Evolutionary conservation across 2,888 invertebrate genomes (phyloP).

Genomic region (Barypeithes pellucidus): DNA sequence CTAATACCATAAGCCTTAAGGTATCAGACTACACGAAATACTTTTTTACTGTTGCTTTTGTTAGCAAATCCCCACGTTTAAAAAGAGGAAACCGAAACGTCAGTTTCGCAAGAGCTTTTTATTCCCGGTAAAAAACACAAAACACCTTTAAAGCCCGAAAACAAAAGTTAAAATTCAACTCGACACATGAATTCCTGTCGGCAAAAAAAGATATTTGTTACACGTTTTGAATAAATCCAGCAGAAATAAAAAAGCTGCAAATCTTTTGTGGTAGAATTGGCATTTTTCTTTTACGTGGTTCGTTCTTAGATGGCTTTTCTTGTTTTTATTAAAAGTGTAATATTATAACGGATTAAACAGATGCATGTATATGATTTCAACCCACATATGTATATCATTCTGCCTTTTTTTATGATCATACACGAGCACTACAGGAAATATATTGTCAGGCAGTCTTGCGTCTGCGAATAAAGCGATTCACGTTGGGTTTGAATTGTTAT

Average conservation of each 20-base stretch:
- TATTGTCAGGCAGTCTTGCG: too few relatives aligned
- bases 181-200: slow-evolving; percentile 41
- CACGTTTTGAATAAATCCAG: slow-evolving; percentile 46
- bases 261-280: slow-evolving; percentile 34
- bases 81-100: slow-evolving; percentile 26
- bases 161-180: slow-evolving; percentile 50
- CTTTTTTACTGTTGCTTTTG: slow-evolving; percentile 11
- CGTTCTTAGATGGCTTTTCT: not conserved
- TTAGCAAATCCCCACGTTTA: slow-evolving; percentile 7
- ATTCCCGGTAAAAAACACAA: slow-evolving; percentile 38
- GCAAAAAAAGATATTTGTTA: slow-evolving; percentile 49
- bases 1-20: too few relatives aligned
- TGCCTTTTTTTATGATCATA: too few relatives aligned
- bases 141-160: slow-evolving; percentile 43
- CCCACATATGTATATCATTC: too few relatives aligned
- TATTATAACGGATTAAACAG: not conserved
- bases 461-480: too few relatives aligned
- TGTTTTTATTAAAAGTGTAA: not conserved
- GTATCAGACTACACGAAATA: too few relatives aligned
- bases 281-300: slow-evolving; percentile 14
- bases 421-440: too few relatives aligned
- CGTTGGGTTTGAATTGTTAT: too few relatives aligned
- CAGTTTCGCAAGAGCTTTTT: slow-evolving; percentile 38
- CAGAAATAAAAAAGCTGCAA: slow-evolving; percentile 24
- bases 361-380: not conserved